Base-by-base conservation (phyloP, 2,888 invertebrate species). In the Chloroclysta siterata region DNA sequence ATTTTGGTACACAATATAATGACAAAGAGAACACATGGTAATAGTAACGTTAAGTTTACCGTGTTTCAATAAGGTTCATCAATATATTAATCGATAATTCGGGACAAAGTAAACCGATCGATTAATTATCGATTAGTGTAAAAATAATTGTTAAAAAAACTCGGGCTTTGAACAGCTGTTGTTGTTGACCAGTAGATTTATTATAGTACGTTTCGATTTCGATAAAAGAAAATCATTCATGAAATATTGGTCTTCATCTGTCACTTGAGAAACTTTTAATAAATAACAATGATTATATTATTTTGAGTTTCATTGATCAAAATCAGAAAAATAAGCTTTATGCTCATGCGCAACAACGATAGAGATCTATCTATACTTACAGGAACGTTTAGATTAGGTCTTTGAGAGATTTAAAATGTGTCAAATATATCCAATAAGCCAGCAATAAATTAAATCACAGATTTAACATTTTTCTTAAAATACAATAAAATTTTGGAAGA, bases 391-490 rank as follows among this genome's bases (percentile, higher is more conserved):
- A 85, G 68, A 84, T 84, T 85, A 89, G 85, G 85, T 87, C 84
- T 85, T 87, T 87, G 87, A 87, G 85, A 89, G 82, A 79, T 76
- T 75, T 71, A 55, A 46, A 62, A 46, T 48, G 57, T 51, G 50
- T 55, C 51, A 53, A 57, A 68, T 64, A 54, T 65, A 73, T 65
- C 74, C 72, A 73, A 76, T 75, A 79, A 82, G 80, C 83, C 85
- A 87, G 87, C 81, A 91, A 90, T 90, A 91, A 92, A 90, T 90
- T 83, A 90, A 85, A 92, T 92, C 92, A 92, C 92, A 92, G 92
- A 85, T 89, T 85, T 85, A 81, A 77, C 28, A 75, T 76, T 79
- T 85, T 86, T 77, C 87, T 89, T 89, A 90, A 85, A 87, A 88
- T 90, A 84, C 54, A 69, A 69, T 39, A 39, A 39, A 33, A 39